A percentile compares a stretch with the other conserved stretches of the same genome.
Evolutionary conservation across 35 echinoderm and acorn worm species (phyloP).

Genomic region (Ptychodera flava): DNA sequence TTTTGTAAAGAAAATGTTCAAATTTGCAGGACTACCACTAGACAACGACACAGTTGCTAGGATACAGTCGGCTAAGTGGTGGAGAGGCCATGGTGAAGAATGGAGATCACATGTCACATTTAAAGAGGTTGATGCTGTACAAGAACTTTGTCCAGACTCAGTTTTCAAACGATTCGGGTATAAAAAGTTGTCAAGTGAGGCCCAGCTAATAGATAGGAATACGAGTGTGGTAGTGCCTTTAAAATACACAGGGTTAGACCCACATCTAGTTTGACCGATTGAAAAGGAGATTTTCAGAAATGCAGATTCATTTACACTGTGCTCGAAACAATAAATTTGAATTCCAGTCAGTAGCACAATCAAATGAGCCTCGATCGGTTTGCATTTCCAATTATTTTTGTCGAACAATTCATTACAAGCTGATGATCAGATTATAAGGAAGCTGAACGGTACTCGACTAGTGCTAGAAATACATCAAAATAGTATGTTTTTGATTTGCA

Average conservation of each 20-base stretch:
- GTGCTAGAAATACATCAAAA: no score
- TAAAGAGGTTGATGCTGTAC: background rate
- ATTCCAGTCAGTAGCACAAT: no score
- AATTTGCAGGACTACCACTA: background rate
- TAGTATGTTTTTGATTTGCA: no score
- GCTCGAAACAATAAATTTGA: no score
- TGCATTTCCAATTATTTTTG: no score
- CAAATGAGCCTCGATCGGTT: no score
- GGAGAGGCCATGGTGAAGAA: background rate
- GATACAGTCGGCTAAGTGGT: background rate
- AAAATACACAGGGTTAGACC: background rate
- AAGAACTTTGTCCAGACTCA: background rate
- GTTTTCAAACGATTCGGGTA: background rate
- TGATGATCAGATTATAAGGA: no score
- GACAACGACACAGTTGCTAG: background rate
- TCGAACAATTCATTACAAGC: no score
- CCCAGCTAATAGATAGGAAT: background rate
- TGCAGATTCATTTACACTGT: no score
- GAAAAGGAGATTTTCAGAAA: no score
- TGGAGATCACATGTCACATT: background rate
- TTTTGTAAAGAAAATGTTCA: background rate
- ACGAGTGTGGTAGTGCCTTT: background rate
- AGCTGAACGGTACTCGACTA: no score
- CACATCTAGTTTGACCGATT: background rate
- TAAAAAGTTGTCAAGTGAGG: background rate